Base-by-base conservation (phyloP, 2,113 vertebrate genomes). In the Potamarius usumacintae region DNA sequence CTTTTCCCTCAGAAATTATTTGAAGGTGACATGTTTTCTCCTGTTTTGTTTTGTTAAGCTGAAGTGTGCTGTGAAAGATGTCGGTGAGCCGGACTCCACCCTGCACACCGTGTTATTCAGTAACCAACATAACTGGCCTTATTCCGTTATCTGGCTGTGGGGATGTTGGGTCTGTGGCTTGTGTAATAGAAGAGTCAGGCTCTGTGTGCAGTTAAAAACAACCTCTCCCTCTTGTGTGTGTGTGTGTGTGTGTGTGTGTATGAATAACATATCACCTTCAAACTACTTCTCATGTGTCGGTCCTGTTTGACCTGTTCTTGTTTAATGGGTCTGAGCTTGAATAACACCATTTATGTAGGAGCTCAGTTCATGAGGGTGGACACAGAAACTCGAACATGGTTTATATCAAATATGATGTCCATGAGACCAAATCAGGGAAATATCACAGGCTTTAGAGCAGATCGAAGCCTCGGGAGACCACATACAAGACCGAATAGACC, bases 241-340 rank as follows among this genome's bases (percentile, higher is more conserved):
- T 27, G 63, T 27, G 63, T 67, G 63, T 27, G 63, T 27, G 65
- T 67, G 71, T 22, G 18, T 42, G 71, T 50, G 17, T 74, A 17
- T 22, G 42, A 12, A n/a, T 11, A 30, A 30, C 52, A 18, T 18
- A 57, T 55, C 14, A 0, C 22, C 5, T 27, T 6, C 9, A 18
- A 27, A 17, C 0, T 34, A 18, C 14, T 1, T 80, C 27, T 55
- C 14, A 30, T 10, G 53, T 57, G n/a, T 55, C 7, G 7, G 1
- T 80, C n/a, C 62, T 52, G 62, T 83, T 52, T 15, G 62, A 53
- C 82, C 62, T 83, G 82, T 83, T 83, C 53, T 53, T 4, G 30
- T 27, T 50, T 83, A 67, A 83, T 3, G 25, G 14, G 7, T 22
- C 22, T 62, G 2, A 67, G 9, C n/a, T 17, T 20, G n/a, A 77